Conservation (phyloP, 2,797 vertebrate species). For the Pitangus sulphuratus region DNA sequence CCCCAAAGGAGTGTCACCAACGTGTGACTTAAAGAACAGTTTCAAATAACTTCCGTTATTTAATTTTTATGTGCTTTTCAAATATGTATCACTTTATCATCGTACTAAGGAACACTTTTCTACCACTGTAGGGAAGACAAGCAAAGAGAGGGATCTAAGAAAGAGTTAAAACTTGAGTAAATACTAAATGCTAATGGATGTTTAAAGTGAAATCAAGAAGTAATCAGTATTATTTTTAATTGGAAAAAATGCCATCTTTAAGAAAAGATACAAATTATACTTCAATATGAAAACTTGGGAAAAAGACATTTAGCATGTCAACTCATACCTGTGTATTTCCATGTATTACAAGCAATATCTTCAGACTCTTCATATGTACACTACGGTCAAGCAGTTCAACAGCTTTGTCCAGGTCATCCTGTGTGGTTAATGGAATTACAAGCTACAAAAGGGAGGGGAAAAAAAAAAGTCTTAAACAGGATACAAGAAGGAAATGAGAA, state of each 20-base stretch:
- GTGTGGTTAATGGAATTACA: slow-evolving; percentile 94
- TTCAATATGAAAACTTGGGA: background rate
- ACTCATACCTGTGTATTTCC: slow-evolving; percentile 85
- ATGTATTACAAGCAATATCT: slow-evolving; percentile 92
- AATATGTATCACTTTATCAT: background rate
- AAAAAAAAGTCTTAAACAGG: background rate
- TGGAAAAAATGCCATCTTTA: background rate
- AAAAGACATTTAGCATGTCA: background rate
- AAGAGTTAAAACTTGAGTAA: background rate
- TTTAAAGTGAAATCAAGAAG: background rate
- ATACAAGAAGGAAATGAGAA: background rate
- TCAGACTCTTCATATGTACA: slow-evolving; percentile 97
- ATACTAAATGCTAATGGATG: background rate
- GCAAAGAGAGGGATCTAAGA: background rate
- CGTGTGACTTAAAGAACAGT: background rate
- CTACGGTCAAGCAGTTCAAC: slow-evolving; percentile 96
- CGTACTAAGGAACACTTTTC: background rate
- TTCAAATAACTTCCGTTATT: background rate
- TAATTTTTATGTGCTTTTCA: background rate
- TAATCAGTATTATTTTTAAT: background rate
- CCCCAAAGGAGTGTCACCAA: background rate
- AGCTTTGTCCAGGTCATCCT: slow-evolving; percentile 97
- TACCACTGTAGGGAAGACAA: background rate
- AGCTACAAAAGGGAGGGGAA: slow-evolving; percentile 74
- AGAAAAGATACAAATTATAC: background rate